Evolutionary conservation across 2,888 invertebrate species (phyloP).

Genomic region (Apoda limacodes): DNA sequence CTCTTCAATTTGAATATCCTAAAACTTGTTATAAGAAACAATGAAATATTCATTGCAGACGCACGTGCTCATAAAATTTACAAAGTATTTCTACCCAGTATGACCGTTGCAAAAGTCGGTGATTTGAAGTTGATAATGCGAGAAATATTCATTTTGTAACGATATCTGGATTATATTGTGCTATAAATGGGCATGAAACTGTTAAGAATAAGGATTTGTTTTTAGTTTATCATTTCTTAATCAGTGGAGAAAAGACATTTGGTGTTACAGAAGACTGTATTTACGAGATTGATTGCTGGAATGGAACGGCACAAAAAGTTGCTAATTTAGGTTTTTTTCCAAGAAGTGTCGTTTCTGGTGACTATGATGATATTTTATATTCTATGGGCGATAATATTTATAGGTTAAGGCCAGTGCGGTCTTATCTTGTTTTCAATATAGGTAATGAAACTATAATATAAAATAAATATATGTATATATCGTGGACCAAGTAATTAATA

Average conservation of each 20-base stretch:
- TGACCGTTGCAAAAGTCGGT: slow-evolving; percentile 30
- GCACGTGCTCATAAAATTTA: slow-evolving; percentile 53
- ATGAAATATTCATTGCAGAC: slow-evolving; percentile 48
- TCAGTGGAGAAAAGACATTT: slow-evolving; percentile 37
- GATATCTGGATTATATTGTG: slow-evolving; percentile 52
- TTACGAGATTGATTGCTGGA: slow-evolving; percentile 41
- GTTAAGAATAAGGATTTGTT: slow-evolving; percentile 43
- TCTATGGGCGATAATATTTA: slow-evolving; percentile 39
- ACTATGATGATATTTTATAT: slow-evolving; percentile 55
- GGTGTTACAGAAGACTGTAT: slow-evolving; percentile 39
- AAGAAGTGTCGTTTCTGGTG: slow-evolving; percentile 46
- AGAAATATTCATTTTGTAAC: slow-evolving; percentile 47
- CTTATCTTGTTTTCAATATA: slow-evolving; percentile 48
- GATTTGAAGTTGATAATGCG: slow-evolving; percentile 39
- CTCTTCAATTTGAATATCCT: slow-evolving; percentile 51
- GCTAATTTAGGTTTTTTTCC: slow-evolving; percentile 39
- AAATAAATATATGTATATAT: too few relatives aligned
- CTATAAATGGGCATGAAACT: slow-evolving; percentile 30
- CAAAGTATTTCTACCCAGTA: slow-evolving; percentile 38
- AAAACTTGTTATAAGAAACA: slow-evolving; percentile 48
- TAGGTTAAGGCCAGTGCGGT: slow-evolving; percentile 43
- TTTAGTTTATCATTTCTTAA: slow-evolving; percentile 39
- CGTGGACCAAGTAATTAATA: too few relatives aligned
- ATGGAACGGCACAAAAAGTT: slow-evolving; percentile 44
- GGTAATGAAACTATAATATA: too few relatives aligned